phyloP scores from a whole-genome alignment of 2,797 vertebrate species.

The Rhynchotus rufescens region DNA sequence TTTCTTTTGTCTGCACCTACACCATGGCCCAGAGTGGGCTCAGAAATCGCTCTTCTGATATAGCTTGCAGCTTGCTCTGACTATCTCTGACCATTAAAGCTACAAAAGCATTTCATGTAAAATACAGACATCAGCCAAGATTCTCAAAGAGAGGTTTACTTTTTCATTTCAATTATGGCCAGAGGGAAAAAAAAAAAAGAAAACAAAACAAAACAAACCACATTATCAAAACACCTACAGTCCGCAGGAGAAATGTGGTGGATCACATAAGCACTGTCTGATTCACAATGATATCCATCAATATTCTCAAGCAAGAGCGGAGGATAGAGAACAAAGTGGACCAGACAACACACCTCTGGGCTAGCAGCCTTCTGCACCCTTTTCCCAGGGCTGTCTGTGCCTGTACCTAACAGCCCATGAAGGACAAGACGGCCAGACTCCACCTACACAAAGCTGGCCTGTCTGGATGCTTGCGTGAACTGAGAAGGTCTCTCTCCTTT shows the following conservation, averaged over 20 bases:
- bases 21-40: fast-evolving
- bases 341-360: not conserved
- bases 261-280: not conserved
- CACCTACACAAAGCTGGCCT: not conserved
- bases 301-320: not conserved
- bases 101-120: not conserved
- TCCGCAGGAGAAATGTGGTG: not conserved
- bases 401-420: not conserved
- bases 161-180: not conserved
- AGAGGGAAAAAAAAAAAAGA: not conserved
- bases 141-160: not conserved
- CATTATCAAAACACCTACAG: slow-evolving; percentile 20
- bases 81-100: not conserved
- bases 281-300: not conserved
- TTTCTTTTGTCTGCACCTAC: not conserved
- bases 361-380: not conserved
- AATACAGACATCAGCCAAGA: not conserved
- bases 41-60: not conserved
- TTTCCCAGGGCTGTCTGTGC: slow-evolving; percentile 43
- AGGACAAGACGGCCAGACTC: slow-evolving; percentile 6
- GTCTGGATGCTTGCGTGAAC: not conserved
- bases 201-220: not conserved
- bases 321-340: fast-evolving
- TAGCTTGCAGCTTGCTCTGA: not conserved
- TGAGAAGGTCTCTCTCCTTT: not conserved